phyloP scores from a whole-genome alignment of 2,797 vertebrate genomes.

The Onychomys arenicola region DNA sequence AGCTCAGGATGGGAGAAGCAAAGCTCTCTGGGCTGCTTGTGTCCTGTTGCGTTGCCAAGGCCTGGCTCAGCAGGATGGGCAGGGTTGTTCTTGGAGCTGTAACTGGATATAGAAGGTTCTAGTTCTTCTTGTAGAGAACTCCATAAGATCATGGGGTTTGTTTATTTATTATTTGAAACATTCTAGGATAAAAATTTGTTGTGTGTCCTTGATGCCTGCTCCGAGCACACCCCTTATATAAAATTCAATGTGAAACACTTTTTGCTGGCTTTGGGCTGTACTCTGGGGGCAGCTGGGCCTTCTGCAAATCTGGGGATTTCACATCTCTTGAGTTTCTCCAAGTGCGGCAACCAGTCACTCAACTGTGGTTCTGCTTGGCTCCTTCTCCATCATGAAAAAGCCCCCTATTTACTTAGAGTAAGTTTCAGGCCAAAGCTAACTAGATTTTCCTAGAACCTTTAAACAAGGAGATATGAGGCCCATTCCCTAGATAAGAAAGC shows the following conservation, averaged over 20 bases:
- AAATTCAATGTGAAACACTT: neutral
- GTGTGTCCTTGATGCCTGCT: neutral
- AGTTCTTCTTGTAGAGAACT: neutral
- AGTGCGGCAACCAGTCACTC: neutral
- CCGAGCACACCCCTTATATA: neutral
- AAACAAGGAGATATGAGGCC: conserved; percentile 18
- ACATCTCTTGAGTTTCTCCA: neutral
- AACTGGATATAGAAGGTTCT: neutral
- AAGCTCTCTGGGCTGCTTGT: neutral
- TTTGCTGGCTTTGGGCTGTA: neutral
- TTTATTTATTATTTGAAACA: conserved; percentile 16
- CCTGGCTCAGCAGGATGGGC: conserved; percentile 30
- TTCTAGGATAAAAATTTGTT: neutral
- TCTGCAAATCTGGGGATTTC: neutral
- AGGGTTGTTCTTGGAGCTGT: neutral
- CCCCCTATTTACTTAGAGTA: neutral
- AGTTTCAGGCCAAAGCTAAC: conserved; percentile 26
- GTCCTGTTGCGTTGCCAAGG: neutral
- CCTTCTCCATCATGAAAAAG: neutral
- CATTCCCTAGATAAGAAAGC: neutral
- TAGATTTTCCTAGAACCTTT: conserved; percentile 12
- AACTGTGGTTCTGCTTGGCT: neutral
- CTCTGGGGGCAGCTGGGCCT: neutral
- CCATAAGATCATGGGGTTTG: neutral
- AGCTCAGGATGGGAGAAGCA: neutral